These are phyloP conservation scores for Heptascelio sp. DNA, from an alignment of 2,888 invertebrate species.

Conservation along the genomic window DNA sequence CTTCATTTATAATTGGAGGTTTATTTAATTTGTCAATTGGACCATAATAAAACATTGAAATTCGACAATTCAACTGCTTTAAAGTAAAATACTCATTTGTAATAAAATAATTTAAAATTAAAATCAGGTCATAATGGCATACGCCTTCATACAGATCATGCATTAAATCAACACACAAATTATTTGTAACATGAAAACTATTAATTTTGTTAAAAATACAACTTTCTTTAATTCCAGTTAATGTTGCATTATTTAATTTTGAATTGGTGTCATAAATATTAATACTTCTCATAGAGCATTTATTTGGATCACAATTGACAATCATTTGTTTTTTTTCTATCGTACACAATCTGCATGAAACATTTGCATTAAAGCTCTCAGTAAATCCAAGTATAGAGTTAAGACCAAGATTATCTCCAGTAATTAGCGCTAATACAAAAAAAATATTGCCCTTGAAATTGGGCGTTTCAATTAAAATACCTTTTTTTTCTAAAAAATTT, in stretches of 20 bases:
- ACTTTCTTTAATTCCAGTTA: conserved; percentile 8
- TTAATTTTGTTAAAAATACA: conserved; percentile 32
- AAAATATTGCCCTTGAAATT: conserved; percentile 25
- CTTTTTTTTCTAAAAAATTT: conserved; percentile 54
- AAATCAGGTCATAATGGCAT: conserved; percentile 10
- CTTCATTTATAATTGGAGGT: conserved; percentile 11
- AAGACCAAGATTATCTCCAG: conserved; percentile 57
- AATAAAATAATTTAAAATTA: conserved; percentile 19
- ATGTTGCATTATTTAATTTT: neutral
- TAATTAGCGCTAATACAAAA: conserved; percentile 58
- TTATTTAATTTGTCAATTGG: conserved; percentile 19
- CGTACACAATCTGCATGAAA: conserved; percentile 49
- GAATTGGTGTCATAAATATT: neutral
- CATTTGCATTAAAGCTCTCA: conserved; percentile 41
- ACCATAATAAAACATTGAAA: neutral
- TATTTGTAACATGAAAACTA: conserved; percentile 40
- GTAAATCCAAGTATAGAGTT: conserved; percentile 45
- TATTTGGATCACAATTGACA: conserved; percentile 27
- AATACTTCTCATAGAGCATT: conserved; percentile 33
- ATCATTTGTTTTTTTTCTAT: conserved; percentile 31
- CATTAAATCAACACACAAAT: conserved; percentile 18
- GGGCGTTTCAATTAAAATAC: conserved; percentile 27
- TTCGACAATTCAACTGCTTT: conserved; percentile 2
- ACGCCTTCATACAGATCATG: conserved; percentile 16
- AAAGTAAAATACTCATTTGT: conserved; percentile 13